A percentile compares a stretch with the other conserved stretches of the same genome.
phyloP scores from a whole-genome alignment of 2,888 invertebrate species.

The Hermaeophaga mercurialis region DNA sequence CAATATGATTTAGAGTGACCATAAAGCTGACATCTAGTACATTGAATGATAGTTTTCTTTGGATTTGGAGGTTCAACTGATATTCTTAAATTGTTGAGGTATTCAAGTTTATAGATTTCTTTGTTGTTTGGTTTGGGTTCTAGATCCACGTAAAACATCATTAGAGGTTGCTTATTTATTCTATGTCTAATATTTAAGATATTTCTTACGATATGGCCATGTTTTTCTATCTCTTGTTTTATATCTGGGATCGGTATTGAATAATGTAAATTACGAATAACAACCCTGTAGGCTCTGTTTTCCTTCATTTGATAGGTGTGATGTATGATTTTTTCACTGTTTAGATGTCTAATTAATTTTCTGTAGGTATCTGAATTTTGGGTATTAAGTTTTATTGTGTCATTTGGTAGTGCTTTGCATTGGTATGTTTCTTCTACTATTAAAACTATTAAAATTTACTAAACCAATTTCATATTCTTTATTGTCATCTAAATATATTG shows the following conservation, averaged over 20 bases:
- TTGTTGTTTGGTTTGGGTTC: not conserved
- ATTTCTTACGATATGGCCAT: not conserved
- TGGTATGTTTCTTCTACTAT: too few species aligned
- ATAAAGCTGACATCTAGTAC: slow-evolving; percentile 11
- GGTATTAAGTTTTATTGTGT: not conserved
- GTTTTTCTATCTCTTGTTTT: too few species aligned
- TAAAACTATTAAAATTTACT: too few species aligned
- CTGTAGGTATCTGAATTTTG: not conserved
- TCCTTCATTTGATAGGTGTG: slow-evolving; percentile 2
- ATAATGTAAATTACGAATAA: slow-evolving; percentile 3
- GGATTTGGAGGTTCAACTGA: not conserved
- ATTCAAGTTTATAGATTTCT: not conserved
- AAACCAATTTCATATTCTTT: too few species aligned
- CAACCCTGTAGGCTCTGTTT: slow-evolving; percentile 7
- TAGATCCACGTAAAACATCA: not conserved
- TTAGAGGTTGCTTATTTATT: slow-evolving; percentile 2
- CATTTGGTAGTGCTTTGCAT: not conserved
- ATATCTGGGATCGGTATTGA: not conserved
- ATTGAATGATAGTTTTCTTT: slow-evolving; percentile 4
- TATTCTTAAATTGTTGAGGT: too few species aligned
- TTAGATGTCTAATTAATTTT: not conserved
- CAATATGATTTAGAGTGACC: slow-evolving; percentile 2
- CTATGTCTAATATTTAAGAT: slow-evolving; percentile 1
- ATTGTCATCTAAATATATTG: too few species aligned
- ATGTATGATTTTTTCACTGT: not conserved